phyloP scores from a whole-genome alignment of 2,888 invertebrate species.

The Leucophenga montana region DNA sequence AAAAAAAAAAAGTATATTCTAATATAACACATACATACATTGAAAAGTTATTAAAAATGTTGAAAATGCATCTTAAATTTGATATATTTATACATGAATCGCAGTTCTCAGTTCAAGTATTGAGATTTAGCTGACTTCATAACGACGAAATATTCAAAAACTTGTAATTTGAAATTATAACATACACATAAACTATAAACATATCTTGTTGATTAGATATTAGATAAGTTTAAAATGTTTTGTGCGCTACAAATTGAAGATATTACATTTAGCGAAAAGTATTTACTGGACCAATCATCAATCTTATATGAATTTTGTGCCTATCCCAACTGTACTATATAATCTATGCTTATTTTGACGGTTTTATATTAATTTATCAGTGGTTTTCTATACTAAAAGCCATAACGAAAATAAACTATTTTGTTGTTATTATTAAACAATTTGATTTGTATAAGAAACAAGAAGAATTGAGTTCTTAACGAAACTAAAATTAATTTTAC shows the following conservation, averaged over 20 bases:
- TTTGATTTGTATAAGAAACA: conserved; percentile 6
- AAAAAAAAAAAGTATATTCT: no score
- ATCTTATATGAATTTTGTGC: not conserved
- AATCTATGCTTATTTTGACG: not conserved
- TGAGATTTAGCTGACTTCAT: conserved; percentile 20
- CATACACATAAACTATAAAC: not conserved
- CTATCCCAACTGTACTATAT: not conserved
- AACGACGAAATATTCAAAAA: not conserved
- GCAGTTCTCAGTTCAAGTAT: conserved; percentile 24
- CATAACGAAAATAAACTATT: conserved; percentile 51
- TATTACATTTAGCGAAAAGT: not conserved
- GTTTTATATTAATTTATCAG: not conserved
- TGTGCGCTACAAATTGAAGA: not conserved
- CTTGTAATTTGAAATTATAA: no score
- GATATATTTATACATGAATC: conserved; percentile 7
- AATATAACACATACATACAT: no score
- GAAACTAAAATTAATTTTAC: conserved; percentile 2
- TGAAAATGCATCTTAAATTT: no score
- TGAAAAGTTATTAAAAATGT: no score
- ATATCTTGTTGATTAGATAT: not conserved
- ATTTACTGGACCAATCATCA: conserved; percentile 22
- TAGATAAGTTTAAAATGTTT: no score
- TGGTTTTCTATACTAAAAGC: conserved; percentile 32
- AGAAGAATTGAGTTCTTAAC: conserved; percentile 24
- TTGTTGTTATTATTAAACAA: conserved; percentile 36